Conservation (phyloP, 2,888 invertebrate species). For the Cinara cedri region DNA sequence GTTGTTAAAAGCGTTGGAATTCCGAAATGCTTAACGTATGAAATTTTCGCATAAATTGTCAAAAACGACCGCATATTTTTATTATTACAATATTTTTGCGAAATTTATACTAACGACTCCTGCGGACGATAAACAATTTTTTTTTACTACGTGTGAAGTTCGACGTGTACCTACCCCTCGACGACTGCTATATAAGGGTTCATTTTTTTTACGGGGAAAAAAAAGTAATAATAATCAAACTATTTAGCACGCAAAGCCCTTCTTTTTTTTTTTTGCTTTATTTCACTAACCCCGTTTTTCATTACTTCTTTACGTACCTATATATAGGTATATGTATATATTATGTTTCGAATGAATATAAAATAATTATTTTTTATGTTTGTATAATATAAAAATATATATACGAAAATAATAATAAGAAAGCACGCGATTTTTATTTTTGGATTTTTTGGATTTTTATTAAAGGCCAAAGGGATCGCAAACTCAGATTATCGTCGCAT, state of each 20-base stretch:
- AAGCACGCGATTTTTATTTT: not conserved
- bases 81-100: too few species aligned
- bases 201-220: not conserved
- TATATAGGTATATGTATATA: not conserved
- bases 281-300: not conserved
- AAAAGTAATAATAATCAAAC: not conserved
- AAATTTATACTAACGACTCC: too few species aligned
- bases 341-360: not conserved
- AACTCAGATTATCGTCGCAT: not conserved
- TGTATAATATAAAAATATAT: not conserved
- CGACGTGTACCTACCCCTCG: not conserved
- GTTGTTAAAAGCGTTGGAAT: too few species aligned
- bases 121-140: slow-evolving; percentile 5
- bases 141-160: slow-evolving; percentile 28
- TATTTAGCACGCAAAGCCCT: not conserved
- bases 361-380: slow-evolving; percentile 16
- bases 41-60: too few species aligned
- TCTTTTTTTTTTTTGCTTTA: not conserved
- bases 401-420: not conserved
- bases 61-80: too few species aligned
- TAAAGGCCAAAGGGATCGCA: not conserved
- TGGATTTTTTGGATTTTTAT: too few species aligned
- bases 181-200: not conserved
- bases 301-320: not conserved
- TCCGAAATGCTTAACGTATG: too few species aligned